Percentiles rank a stretch among this genome's conserved stretches.
Evolutionary conservation across 2,113 vertebrate species (phyloP).

Genomic region (Aramus guarauna): DNA sequence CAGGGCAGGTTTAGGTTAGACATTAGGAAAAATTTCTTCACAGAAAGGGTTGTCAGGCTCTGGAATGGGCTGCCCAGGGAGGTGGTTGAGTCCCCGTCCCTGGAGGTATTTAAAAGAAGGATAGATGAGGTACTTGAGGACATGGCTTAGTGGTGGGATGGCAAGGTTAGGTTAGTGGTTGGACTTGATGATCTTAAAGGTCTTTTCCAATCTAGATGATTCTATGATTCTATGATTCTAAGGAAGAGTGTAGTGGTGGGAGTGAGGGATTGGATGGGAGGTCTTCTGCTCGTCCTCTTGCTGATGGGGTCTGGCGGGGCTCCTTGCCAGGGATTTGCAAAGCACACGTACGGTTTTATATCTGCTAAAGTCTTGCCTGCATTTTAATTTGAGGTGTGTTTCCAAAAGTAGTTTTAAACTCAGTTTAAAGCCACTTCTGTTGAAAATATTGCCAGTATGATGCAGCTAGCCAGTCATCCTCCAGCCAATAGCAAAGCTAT

Average conservation of each 20-base stretch:
- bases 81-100: too few relatives aligned
- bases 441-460: neutral
- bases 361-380: neutral
- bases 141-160: too few relatives aligned
- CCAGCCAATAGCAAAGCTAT: neutral
- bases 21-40: too few relatives aligned
- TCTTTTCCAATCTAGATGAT: too few relatives aligned
- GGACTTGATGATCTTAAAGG: too few relatives aligned
- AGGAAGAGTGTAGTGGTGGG: neutral
- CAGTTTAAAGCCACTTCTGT: neutral
- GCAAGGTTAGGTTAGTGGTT: too few relatives aligned
- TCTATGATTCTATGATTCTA: too few relatives aligned
- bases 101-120: too few relatives aligned
- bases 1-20: too few relatives aligned
- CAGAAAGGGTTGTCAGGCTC: too few relatives aligned
- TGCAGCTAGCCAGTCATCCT: neutral
- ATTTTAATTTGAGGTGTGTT: neutral
- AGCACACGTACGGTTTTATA: fast-evolving
- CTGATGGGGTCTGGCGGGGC: neutral
- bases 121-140: too few relatives aligned
- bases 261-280: neutral
- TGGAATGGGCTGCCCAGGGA: too few relatives aligned
- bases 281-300: neutral
- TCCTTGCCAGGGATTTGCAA: neutral
- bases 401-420: neutral